A percentile compares a stretch with the other conserved stretches of the same genome.
Conservation (phyloP, 2,113 vertebrate species). For the Ptilonorhynchus violaceus region DNA sequence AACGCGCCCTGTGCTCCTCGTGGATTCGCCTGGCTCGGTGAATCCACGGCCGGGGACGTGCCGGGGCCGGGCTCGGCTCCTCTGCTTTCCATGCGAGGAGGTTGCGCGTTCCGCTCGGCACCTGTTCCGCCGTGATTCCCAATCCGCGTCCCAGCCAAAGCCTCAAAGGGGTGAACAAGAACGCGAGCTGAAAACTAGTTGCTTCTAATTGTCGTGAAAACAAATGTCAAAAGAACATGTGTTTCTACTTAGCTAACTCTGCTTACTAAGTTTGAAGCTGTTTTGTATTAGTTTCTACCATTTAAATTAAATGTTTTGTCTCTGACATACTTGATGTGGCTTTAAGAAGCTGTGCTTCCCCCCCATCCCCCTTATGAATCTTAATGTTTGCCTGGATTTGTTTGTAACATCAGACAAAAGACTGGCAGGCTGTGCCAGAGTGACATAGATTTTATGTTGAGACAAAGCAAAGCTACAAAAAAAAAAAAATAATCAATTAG, state of each 20-base stretch:
- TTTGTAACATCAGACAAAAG: conserved; percentile 69
- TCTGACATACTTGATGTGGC: conserved; percentile 65
- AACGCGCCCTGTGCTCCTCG: conserved; percentile 43
- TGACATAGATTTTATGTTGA: conserved; percentile 51
- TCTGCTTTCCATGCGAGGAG: not conserved
- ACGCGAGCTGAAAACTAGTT: conserved; percentile 43
- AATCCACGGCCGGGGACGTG: not conserved
- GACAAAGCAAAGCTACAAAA: conserved; percentile 37
- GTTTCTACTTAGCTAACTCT: conserved; percentile 55
- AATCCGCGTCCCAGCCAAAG: not conserved
- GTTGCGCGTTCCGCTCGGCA: not conserved
- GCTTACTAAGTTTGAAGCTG: conserved; percentile 56
- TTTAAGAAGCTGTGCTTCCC: conserved; percentile 43
- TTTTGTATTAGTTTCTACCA: conserved; percentile 60
- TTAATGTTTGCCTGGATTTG: conserved; percentile 69
- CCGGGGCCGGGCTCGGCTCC: not conserved
- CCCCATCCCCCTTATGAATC: conserved; percentile 49
- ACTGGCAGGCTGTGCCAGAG: conserved; percentile 32
- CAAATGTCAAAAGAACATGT: conserved; percentile 57
- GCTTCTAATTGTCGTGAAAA: conserved; percentile 71
- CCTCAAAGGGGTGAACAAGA: conserved; percentile 27
- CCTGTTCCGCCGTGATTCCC: conserved; percentile 39
- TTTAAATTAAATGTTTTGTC: conserved; percentile 69
- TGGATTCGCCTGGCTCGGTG: conserved; percentile 12
- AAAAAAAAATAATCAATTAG: not conserved